Evolutionary conservation across 2,888 invertebrate genomes (phyloP).

Genomic region (Drosophila setosimentum): DNA sequence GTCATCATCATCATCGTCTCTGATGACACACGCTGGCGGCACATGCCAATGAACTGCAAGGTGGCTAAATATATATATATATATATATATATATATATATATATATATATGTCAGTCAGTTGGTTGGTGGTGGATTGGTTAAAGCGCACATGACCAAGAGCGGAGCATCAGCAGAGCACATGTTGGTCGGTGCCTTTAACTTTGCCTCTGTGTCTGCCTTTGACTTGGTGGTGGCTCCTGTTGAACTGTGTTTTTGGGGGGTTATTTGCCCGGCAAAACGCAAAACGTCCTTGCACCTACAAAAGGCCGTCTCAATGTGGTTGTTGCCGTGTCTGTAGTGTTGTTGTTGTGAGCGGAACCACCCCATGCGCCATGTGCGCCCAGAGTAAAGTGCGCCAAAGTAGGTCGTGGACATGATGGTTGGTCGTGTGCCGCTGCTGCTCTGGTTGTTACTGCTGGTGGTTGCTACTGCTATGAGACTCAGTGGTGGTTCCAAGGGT

Average conservation of each 20-base stretch:
- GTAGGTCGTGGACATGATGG: constrained; percentile 67
- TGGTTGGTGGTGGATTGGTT: constrained; percentile 55
- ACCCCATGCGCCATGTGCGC: constrained; percentile 78
- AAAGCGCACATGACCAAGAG: constrained; percentile 69
- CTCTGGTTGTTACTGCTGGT: constrained; percentile 15
- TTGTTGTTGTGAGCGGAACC: constrained; percentile 79
- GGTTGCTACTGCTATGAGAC: constrained; percentile 41
- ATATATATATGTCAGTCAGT: constrained; percentile 3
- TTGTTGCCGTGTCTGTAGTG: constrained; percentile 15
- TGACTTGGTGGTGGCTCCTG: constrained; percentile 53
- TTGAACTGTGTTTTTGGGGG: constrained; percentile 44
- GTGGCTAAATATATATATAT: constrained; percentile 21
- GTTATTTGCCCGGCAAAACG: constrained; percentile 49
- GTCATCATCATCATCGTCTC: constrained; percentile 1
- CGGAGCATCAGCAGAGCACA: constrained; percentile 51
- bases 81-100: not conserved
- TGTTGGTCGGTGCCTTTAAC: constrained; percentile 53
- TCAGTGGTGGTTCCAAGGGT: constrained; percentile 80
- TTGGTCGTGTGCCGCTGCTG: constrained; percentile 57
- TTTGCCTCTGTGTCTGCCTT: constrained; percentile 7
- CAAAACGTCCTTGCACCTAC: constrained; percentile 79
- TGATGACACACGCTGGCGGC: constrained; percentile 78
- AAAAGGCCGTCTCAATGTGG: constrained; percentile 57
- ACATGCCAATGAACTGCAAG: constrained; percentile 72
- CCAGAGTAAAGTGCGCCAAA: constrained; percentile 77